Evolutionary conservation across 1,140 invertebrate genomes (phyloP).

Genomic region (Brachionus asplanchnoidis): DNA sequence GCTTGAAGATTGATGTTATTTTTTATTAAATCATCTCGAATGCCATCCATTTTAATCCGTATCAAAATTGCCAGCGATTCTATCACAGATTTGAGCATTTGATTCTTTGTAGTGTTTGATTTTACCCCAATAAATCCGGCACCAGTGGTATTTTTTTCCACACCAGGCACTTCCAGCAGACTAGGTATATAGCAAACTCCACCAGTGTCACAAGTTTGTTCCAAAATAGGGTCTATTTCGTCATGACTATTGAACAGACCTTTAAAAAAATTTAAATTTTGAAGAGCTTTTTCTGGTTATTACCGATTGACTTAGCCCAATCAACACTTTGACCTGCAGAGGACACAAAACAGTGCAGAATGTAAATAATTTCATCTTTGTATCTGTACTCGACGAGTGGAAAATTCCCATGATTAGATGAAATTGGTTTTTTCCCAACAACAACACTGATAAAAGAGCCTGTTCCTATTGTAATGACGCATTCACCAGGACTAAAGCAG

Average conservation of each 20-base stretch:
- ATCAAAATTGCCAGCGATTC: not conserved
- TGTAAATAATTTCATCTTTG: not conserved
- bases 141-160: not conserved
- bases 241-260: not conserved
- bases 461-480: constrained; percentile 6
- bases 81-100: not conserved
- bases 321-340: not conserved
- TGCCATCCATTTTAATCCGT: not conserved
- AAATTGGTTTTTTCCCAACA: constrained; percentile 15
- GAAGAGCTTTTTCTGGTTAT: not conserved
- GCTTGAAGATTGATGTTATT: not conserved
- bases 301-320: constrained; percentile 29
- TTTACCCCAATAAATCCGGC: not conserved
- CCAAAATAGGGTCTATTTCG: not conserved
- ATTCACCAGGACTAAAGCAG: not conserved
- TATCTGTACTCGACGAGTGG: not conserved
- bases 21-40: not conserved
- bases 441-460: constrained; percentile 14
- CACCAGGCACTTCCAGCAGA: not conserved
- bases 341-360: constrained; percentile 2
- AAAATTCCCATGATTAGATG: not conserved
- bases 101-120: not conserved
- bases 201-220: not conserved
- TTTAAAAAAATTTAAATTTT: not conserved
- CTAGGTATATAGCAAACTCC: not conserved